Evolutionary conservation across 2,888 invertebrate genomes (phyloP), one percentile per base, ranked within the genome.

Genomic region (Pelosia muscerda): DNA sequence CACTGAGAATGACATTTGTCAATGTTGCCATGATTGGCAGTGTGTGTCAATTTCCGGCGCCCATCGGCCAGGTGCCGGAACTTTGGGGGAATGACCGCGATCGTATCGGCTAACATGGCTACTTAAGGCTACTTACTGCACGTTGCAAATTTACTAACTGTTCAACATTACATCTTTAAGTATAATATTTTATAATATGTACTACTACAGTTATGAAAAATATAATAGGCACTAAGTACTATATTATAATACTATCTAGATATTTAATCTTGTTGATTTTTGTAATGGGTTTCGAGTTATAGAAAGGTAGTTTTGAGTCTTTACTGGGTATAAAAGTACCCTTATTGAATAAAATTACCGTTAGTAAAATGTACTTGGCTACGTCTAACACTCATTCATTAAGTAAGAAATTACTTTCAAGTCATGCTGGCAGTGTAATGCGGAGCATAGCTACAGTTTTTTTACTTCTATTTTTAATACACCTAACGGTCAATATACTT

Each of bases 21-120:
- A 73, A 74, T 74, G 75, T 70, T 58, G 19, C 8, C 74, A 73
- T 78, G 81, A 75, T 72, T 82, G 77, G 80, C 82, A 75, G 80
- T 79, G 82, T 81, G 81, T 76, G 84, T 79, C 81, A 85, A 88
- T 88, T 84, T 90, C 90, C 90, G 88, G 82, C 63, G 81, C 76
- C 81, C 69, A 76, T 73, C 75, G 72, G 81, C 72, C 75, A 81
- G 86, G 80, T 83, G 79, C 88, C 89, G 89, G 90, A 90, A 90
- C 84, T 78, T 71, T 79, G 72, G 88, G 87, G 85, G 83, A 88
- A 88, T 86, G 89, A 88, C 89, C 88, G 84, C 81, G 74, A 70
- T 79, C 75, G 78, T 79, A 82, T 81, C 78, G 77, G 76, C 72
- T 80, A 74, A 80, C 78, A 15, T 79, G 73, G 74, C 77, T 81